Evolutionary conservation across 2,113 vertebrate species (phyloP).

Genomic region (Dasyurus viverrinus): DNA sequence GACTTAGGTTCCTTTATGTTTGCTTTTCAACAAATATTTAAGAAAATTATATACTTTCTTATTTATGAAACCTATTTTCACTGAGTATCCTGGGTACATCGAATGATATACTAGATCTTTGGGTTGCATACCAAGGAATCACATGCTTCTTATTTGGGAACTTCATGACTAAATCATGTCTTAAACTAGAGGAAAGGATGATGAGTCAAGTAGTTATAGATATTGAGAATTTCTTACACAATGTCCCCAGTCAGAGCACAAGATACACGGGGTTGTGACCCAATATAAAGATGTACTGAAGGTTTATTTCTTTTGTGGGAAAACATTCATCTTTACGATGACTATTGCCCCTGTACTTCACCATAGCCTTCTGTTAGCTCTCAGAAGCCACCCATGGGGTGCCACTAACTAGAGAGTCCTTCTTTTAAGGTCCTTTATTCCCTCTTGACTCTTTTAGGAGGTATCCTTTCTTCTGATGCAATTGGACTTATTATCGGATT

Average conservation of each 20-base stretch:
- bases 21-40: conserved; percentile 19
- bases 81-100: neutral
- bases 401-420: neutral
- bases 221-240: neutral
- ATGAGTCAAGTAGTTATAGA: neutral
- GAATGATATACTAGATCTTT: neutral
- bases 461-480: neutral
- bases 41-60: neutral
- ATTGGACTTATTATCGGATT: neutral
- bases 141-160: neutral
- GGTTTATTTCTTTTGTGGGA: neutral
- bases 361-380: neutral
- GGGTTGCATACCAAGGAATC: neutral
- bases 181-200: neutral
- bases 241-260: neutral
- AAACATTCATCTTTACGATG: neutral
- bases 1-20: conserved; percentile 2
- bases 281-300: neutral
- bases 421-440: neutral
- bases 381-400: neutral
- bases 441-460: no score
- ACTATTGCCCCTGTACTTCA: neutral
- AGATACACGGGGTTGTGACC: neutral
- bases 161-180: neutral
- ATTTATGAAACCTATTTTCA: neutral